Base-by-base conservation (phyloP, 2,113 vertebrate species). In the Poeciliopsis retropinna region DNA sequence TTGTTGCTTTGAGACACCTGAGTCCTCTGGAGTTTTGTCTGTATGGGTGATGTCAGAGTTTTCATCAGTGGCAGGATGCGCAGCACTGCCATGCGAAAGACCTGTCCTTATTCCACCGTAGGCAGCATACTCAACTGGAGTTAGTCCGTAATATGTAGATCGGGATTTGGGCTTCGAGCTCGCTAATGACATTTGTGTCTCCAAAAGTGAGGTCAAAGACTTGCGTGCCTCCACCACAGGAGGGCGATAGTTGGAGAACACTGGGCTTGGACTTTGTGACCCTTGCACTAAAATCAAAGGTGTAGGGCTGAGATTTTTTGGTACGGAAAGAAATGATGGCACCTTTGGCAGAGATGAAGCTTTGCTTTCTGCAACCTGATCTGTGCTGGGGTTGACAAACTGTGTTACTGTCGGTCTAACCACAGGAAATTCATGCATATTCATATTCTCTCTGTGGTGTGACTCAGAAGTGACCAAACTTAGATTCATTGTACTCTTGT, bases 61-160 rank as follows among this genome's bases (percentile, higher is more conserved):
- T 65, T 84, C 76, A 27, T 82, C 61, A 57, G 44, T 66, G 64
- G 34, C 82, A 27, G 32, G 60, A 37, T 34, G 39, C 44, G 69
- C 44, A 27, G 75, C 67, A 70, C 75, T 90, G n/a, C 74, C 76
- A 60, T 81, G 71, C 15, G 82, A 80, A 27, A 72, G 25, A 2
- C 63, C 29, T 47, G 71, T 87, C 82, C 85, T 91, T 54, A 94
- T 92, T 19, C 94, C 93, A 85, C 92, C 93, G 47, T 89, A 89
- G 72, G 93, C 92, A 82, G 34, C 78, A 86, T 94, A 93, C 67
- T 94, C 85, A 76, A 87, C 47, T 73, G 94, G 93, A 67, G 91
- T 93, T 57, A 94, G 87, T 27, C 94, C 94, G 39, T 94, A 94
- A 85, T 94, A 95, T 70, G 86, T 92, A 62, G 92, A 94, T 51